phyloP scores from a whole-genome alignment of 2,113 vertebrate genomes.

The Grammomys surdaster region DNA sequence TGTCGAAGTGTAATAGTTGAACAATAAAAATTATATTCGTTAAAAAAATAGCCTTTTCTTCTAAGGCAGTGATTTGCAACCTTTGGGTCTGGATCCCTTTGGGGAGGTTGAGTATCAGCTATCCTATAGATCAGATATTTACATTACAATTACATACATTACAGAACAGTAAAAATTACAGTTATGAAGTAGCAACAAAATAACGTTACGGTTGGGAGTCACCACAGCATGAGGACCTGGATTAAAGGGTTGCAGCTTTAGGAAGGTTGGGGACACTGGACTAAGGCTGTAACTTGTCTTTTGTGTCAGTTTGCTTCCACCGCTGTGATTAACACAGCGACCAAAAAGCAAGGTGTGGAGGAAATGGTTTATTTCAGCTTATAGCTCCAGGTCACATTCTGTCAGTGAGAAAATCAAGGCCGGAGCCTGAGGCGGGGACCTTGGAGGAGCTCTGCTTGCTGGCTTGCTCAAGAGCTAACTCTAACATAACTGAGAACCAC shows the following conservation, averaged over 20 bases:
- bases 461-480: background rate
- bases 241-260: background rate
- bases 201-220: background rate
- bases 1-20: background rate
- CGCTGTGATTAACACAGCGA: background rate
- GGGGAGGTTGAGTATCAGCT: background rate
- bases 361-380: background rate
- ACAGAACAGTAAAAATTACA: background rate
- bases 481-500: background rate
- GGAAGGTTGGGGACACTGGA: background rate
- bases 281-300: background rate
- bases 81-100: background rate
- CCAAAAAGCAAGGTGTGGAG: background rate
- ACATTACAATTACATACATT: background rate
- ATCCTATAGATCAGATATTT: background rate
- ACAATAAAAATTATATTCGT: constrained; percentile 39
- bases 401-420: background rate
- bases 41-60: constrained; percentile 41
- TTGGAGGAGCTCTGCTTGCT: background rate
- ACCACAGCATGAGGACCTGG: background rate
- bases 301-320: background rate
- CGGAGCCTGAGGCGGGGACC: background rate
- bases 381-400: background rate
- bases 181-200: background rate
- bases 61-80: background rate